Evolutionary conservation across 2,888 invertebrate species (phyloP).

Genomic region (Drosophila prostipennis): DNA sequence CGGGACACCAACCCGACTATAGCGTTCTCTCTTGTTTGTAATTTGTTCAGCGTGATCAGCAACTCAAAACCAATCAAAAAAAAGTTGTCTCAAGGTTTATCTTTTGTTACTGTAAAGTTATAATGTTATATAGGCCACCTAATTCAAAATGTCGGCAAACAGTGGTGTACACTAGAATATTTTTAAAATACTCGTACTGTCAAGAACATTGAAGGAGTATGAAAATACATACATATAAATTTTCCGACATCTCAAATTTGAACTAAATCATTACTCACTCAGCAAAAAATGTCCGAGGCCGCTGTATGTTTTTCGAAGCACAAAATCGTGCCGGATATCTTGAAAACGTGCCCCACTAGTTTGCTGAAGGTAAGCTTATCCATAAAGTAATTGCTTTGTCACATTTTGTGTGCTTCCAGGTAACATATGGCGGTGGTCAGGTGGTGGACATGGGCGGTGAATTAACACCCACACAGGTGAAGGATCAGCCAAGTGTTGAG

Average conservation of each 20-base stretch:
- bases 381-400: no score
- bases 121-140: no score
- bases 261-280: neutral
- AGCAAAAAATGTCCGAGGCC: slow-evolving; percentile 15
- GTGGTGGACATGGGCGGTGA: slow-evolving; percentile 87
- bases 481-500: slow-evolving; percentile 76
- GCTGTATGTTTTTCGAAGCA: slow-evolving; percentile 15
- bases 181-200: no score
- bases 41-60: no score
- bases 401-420: slow-evolving; percentile 44
- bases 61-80: no score
- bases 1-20: no score
- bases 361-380: slow-evolving; percentile 52
- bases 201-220: slow-evolving; percentile 1
- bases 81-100: no score
- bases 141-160: no score
- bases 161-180: no score
- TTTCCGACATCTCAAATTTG: neutral
- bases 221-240: neutral
- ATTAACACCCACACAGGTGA: slow-evolving; percentile 88
- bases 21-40: no score
- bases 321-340: slow-evolving; percentile 24
- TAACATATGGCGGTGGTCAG: slow-evolving; percentile 80
- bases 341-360: slow-evolving; percentile 23
- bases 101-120: no score